Percentiles rank a stretch among this genome's conserved stretches.
Conservation (phyloP, 2,888 invertebrate species). For the Cosmorhoe ocellata region DNA sequence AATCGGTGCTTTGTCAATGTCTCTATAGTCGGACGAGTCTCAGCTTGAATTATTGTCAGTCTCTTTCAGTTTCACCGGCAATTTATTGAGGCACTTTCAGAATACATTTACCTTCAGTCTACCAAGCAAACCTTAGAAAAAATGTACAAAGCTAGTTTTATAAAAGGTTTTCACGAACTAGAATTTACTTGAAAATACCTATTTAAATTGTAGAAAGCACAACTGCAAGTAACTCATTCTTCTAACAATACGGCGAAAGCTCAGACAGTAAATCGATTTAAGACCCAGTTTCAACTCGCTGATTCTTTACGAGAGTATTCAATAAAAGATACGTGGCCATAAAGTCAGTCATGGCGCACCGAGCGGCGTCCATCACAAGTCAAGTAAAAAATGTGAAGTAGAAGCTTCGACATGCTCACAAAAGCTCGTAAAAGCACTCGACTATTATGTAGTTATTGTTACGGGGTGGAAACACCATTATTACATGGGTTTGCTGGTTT, state of each 20-base stretch:
- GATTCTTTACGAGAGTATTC: slow-evolving; percentile 67
- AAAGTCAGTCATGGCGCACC: slow-evolving; percentile 58
- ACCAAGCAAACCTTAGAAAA: too few species aligned
- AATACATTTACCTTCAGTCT: not conserved
- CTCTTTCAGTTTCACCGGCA: slow-evolving; percentile 7
- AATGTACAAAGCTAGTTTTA: too few species aligned
- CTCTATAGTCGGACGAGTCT: slow-evolving; percentile 36
- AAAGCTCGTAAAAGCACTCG: slow-evolving; percentile 82
- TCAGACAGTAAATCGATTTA: slow-evolving; percentile 56
- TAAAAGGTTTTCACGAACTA: not conserved
- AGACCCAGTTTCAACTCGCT: slow-evolving; percentile 47
- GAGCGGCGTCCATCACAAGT: slow-evolving; percentile 65
- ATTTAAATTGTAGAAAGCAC: not conserved
- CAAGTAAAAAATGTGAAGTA: slow-evolving; percentile 67
- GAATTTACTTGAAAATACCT: not conserved
- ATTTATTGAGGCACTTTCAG: not conserved
- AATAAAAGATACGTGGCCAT: slow-evolving; percentile 70
- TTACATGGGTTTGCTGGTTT: slow-evolving; percentile 72
- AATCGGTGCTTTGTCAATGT: slow-evolving; percentile 55
- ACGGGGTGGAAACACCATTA: slow-evolving; percentile 82
- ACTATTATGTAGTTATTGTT: slow-evolving; percentile 83
- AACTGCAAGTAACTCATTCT: slow-evolving; percentile 49
- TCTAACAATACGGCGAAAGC: slow-evolving; percentile 54
- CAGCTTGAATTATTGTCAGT: slow-evolving; percentile 39
- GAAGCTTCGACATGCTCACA: slow-evolving; percentile 79